A percentile compares a stretch with the other conserved stretches of the same genome.
These are phyloP conservation scores for Eurosta solidaginis DNA, from an alignment of 1,140 invertebrate species.

Conservation along the genomic window DNA sequence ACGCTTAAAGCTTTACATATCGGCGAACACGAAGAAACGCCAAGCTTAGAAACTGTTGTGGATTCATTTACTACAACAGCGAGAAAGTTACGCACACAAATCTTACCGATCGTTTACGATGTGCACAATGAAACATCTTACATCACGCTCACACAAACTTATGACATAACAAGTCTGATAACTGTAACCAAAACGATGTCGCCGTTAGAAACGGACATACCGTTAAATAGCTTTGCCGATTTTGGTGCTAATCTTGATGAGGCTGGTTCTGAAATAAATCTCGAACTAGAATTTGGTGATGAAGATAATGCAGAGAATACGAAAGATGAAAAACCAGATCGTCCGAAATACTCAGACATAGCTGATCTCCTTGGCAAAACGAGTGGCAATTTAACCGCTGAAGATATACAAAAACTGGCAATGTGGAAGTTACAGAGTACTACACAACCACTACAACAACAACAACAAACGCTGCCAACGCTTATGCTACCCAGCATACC, in stretches of 20 bases:
- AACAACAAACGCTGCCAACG: constrained; percentile 77
- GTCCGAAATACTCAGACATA: constrained; percentile 60
- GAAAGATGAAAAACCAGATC: constrained; percentile 59
- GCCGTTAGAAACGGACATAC: constrained; percentile 76
- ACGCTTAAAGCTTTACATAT: constrained; percentile 80
- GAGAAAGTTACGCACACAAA: constrained; percentile 82
- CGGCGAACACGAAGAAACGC: constrained; percentile 74
- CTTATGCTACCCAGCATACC: constrained; percentile 76
- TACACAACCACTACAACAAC: constrained; percentile 75
- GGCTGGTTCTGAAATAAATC: constrained; percentile 83
- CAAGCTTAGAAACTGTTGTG: constrained; percentile 83
- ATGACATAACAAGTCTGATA: constrained; percentile 81
- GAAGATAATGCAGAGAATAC: constrained; percentile 72
- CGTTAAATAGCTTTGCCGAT: constrained; percentile 73
- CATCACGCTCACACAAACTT: constrained; percentile 84
- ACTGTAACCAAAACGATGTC: constrained; percentile 87
- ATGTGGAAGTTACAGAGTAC: constrained; percentile 81
- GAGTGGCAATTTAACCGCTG: constrained; percentile 78
- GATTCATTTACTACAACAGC: constrained; percentile 90
- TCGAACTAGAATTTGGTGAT: constrained; percentile 83
- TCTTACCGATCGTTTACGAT: constrained; percentile 75
- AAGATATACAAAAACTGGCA: constrained; percentile 73
- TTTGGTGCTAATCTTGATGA: constrained; percentile 85
- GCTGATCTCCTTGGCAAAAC: constrained; percentile 52
- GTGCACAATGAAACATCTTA: constrained; percentile 72